Evolutionary conservation across 1,140 invertebrate genomes (phyloP).

Genomic region (Drosophila santomea): DNA sequence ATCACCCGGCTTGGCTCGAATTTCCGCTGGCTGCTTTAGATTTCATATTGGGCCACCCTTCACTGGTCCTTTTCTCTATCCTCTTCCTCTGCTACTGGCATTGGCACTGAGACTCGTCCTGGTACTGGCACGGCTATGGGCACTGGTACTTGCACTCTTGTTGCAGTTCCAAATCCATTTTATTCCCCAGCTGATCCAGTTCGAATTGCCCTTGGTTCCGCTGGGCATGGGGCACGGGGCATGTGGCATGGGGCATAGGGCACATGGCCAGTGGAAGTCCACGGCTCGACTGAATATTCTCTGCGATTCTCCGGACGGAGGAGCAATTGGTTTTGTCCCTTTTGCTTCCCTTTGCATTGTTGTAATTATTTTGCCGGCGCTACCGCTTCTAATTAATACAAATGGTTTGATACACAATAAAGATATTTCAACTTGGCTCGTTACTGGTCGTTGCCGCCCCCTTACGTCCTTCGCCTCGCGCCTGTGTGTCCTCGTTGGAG

Average conservation of each 20-base stretch:
- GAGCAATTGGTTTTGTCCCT: constrained; percentile 48
- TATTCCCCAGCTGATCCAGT: constrained; percentile 1
- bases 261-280: constrained; percentile 23
- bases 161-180: neutral
- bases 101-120: too few species aligned
- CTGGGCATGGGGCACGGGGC: too few species aligned
- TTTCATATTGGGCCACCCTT: constrained; percentile 18
- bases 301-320: constrained; percentile 12
- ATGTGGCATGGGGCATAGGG: too few species aligned
- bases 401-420: constrained; percentile 84
- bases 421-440: constrained; percentile 82
- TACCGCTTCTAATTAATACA: constrained; percentile 81
- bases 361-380: constrained; percentile 78
- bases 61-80: neutral
- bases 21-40: constrained; percentile 17
- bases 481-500: constrained; percentile 59
- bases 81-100: too few species aligned
- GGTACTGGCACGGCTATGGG: too few species aligned
- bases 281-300: constrained; percentile 37
- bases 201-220: neutral
- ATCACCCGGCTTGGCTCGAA: constrained; percentile 34
- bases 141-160: neutral
- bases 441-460: constrained; percentile 54
- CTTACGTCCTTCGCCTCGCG: constrained; percentile 18
- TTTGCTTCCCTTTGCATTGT: constrained; percentile 45